Base-by-base conservation (phyloP, 2,888 invertebrate species). In the Parnassius orleans region DNA sequence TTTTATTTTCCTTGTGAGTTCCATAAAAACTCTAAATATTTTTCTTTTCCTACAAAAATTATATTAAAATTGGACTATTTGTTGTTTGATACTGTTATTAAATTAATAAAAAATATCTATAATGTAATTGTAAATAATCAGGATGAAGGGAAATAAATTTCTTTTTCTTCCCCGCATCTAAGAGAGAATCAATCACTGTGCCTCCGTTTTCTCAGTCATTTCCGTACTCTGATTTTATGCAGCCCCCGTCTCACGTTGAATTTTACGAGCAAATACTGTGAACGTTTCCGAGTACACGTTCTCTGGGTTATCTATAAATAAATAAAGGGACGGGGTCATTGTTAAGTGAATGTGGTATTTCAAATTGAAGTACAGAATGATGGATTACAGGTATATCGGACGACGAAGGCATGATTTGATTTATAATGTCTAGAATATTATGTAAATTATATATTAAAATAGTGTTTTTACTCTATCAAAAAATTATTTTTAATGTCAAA, bases 171-270 rank as follows among this genome's bases (percentile, higher is more conserved):
- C 14, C 15, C 56, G 46, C 48, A 66, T 14, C 24, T 61, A 53
- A 63, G 61, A 72, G 69, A 67, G 74, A 85, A 84, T 86, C 85
- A 86, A 85, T 87, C 84, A 83, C 80, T 72, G 77, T 77, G 78
- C 75, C 76, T 76, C 78, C 79, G 80, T 80, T 82, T 80, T 72
- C 75, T 57, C 76, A 78, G 83, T 84, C 81, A 81, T 84, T 83
- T 84, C 81, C 82, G 82, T 84, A 83, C 85, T 84, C 83, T 81
- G 79, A 81, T 84, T 84, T 81, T 76, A 81, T 80, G 80, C 77
- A 74, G 72, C 74, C 72, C 71, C 72, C 70, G 74, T 72, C 70
- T 72, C 72, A 73, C 69, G 71, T 75, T 70, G 66, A 74, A 74
- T 71, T 84, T 83, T 84, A 84, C 76, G 79, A 75, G 70, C 75